Evolutionary conservation across 64 coral and sea anemone genomes (phyloP), one percentile per base, ranked within the genome.

Genomic region (Pocillopora verrucosa): DNA sequence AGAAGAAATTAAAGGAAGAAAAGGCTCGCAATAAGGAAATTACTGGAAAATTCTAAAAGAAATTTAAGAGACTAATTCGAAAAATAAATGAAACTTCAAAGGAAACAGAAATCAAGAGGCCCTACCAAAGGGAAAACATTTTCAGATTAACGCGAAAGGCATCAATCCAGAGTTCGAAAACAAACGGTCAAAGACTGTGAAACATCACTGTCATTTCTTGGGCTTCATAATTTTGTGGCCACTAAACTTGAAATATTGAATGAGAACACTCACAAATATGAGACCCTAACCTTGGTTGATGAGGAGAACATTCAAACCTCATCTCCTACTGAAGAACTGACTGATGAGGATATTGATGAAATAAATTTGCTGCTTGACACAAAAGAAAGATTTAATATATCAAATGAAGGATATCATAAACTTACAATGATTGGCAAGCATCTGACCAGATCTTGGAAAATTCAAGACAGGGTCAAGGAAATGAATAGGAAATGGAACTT

Each of bases 361-460:
- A 65, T 93, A 15, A 82, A 76, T 34, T n/a, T 93, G 57, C 36
- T 79, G 65, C 15, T 93, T 6, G 88, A 81, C 73, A 73, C 75
- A 36, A 91, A 91, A 25, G 79, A 91, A 20, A 69, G 60, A 15
- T 91, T 91, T 58, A 91, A 84, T 36, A 84, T 91, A 34, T 91
- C 79, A 10, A 67, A 91, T 76, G 77, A 69, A 70, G 80, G 79
- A n/a, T 91, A 69, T 67, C 80, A 84, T 36, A 80, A 84, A 84
- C 89, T 91, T 25, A 34, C 80, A 15, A 84, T 90, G 89, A 83
- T 75, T 20, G 41, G 60, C 60, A 90, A 83, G 75, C 58, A 30
- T 61, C 74, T 83, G 2, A 78, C 89, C 10, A 83, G n/a, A 72
- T 73, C 36, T 25, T 89, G 77, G 51, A 78, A 82, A 64, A 86